These are phyloP conservation scores for Pelmatolapia mariae DNA, from an alignment of 2,113 vertebrate genomes.

Conservation along the genomic window DNA sequence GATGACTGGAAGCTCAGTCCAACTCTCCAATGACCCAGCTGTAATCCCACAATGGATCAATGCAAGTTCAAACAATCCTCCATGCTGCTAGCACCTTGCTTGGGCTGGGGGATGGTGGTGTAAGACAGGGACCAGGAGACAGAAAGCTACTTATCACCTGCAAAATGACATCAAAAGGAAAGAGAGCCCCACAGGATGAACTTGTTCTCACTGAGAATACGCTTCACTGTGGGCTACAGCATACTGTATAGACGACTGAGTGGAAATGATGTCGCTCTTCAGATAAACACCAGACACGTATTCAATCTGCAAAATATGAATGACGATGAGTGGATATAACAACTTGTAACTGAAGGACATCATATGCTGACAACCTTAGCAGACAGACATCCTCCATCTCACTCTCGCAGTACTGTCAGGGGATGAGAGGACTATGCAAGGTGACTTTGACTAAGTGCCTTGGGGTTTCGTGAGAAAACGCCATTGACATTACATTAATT, in stretches of 20 bases:
- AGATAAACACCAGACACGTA: constrained; percentile 13
- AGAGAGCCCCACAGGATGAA: constrained; percentile 52
- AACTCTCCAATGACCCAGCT: constrained; percentile 67
- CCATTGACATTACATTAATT: constrained; percentile 72
- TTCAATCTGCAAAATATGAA: constrained; percentile 31
- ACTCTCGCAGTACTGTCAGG: constrained; percentile 62
- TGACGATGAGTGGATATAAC: constrained; percentile 33
- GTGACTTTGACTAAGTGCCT: constrained; percentile 76
- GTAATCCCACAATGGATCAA: constrained; percentile 72
- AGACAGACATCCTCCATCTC: constrained; percentile 68
- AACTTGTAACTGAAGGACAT: constrained; percentile 53
- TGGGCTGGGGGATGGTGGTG: constrained; percentile 41
- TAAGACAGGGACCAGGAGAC: constrained; percentile 51
- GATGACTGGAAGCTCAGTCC: constrained; percentile 61
- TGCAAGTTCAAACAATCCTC: constrained; percentile 71
- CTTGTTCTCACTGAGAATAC: constrained; percentile 27
- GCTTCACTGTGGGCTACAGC: not conserved
- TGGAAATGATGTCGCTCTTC: constrained; percentile 15
- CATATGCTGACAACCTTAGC: constrained; percentile 47
- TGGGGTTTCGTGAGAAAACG: constrained; percentile 65
- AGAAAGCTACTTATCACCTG: constrained; percentile 73
- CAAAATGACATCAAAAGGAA: constrained; percentile 67
- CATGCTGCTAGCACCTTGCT: constrained; percentile 61
- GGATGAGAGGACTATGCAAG: constrained; percentile 68
- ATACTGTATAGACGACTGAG: not conserved